phyloP scores from a whole-genome alignment of 2,797 vertebrate species.

The Gymnothorax reevesii region DNA sequence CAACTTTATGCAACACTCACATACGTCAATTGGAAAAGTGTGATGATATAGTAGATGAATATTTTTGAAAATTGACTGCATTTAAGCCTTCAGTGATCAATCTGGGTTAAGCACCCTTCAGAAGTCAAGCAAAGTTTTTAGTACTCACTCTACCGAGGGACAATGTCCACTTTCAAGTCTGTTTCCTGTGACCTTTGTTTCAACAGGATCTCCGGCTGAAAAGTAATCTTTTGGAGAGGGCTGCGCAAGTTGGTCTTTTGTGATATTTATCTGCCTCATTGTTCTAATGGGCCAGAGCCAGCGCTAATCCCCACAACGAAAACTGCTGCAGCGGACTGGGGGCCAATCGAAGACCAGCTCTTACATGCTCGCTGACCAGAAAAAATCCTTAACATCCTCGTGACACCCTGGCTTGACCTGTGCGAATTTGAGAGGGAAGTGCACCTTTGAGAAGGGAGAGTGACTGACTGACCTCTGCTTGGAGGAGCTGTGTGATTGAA shows the following conservation, averaged over 20 bases:
- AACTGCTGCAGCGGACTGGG: slow-evolving; percentile 42
- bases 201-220: neutral
- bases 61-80: neutral
- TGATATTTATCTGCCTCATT: neutral
- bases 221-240: neutral
- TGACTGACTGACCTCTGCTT: too few relatives aligned
- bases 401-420: slow-evolving; percentile 7
- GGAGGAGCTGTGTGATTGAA: too few relatives aligned
- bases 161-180: neutral
- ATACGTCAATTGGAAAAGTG: too few relatives aligned
- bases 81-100: neutral
- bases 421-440: neutral
- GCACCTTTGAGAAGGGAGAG: neutral
- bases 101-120: neutral
- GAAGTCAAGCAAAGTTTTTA: neutral
- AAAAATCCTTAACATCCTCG: slow-evolving; percentile 28
- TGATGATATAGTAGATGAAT: neutral
- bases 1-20: neutral
- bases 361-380: slow-evolving; percentile 40
- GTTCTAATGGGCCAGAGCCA: neutral
- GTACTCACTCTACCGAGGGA: neutral
- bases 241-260: neutral
- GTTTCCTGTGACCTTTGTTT: neutral
- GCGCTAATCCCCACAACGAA: slow-evolving; percentile 35
- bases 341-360: slow-evolving; percentile 28